Evolutionary conservation across 2,113 vertebrate species (phyloP), one percentile per base, ranked within the genome.

Genomic region (Cnemophilus loriae): DNA sequence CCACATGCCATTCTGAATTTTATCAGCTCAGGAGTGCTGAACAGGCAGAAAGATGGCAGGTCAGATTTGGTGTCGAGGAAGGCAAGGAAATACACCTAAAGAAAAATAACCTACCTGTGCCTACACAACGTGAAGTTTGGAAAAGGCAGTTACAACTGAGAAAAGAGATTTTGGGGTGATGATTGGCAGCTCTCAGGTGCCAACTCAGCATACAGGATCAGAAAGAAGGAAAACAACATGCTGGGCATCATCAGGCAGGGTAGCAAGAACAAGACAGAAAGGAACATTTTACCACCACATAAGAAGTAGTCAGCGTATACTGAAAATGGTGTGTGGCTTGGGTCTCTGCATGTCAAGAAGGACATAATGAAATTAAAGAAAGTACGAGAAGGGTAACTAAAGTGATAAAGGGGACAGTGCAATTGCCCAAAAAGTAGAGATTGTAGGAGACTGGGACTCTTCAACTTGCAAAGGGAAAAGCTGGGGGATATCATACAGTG

Each of bases 111-210:
- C 18, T 57, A 56, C 37, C 41, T 69, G 32, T 44, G 41, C 53
- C 37, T 39, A 49, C 10, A 10, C 0, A 0, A 32, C 10, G 6
- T 3, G 44, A 63, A 82, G 23, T 60, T 68, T 64, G 11, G 33
- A 83, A 90, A 55, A 61, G 5, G 26, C 32, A 78, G 46, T n/a
- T 82, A 64, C 13, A 47, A 22, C 4, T 26, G 20, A 59, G 47
- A 60, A 77, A 50, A 90, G 30, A 77, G 10, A 71, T 42, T 22
- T 53, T 82, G 11, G 42, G 13, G 39, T 16, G 8, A 16, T 18
- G 60, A 27, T 1, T 73, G 49, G 52, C 33, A 37, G 9, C 8
- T 83, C 67, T 82, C 7, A 2, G 37, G 50, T 67, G 61, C 52
- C 71, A 32, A 22, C 16, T 79, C 3, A 4, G n/a, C 4, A 10